A percentile compares a stretch with the other conserved stretches of the same genome.
phyloP scores from a whole-genome alignment of 2,797 vertebrate genomes.

The Aphelocoma californica region DNA sequence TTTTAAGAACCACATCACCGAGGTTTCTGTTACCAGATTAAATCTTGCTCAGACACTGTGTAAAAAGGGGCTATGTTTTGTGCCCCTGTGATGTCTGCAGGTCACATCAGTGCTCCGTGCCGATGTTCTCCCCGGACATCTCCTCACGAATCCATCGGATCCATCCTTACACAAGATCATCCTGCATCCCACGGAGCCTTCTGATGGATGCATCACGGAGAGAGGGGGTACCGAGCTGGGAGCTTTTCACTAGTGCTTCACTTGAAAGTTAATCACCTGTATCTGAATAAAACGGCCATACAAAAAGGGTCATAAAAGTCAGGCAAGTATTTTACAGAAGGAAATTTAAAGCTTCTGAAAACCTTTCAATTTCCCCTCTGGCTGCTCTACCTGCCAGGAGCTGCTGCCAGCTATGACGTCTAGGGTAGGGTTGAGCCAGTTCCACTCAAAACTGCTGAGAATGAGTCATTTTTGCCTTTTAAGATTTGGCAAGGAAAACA shows the following conservation, averaged over 20 bases:
- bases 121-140: background rate
- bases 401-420: background rate
- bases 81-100: background rate
- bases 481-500: background rate
- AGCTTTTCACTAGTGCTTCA: background rate
- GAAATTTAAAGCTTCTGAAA: background rate
- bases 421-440: background rate
- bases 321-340: background rate
- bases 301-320: background rate
- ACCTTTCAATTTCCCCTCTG: background rate
- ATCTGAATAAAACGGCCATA: background rate
- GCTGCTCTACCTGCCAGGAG: background rate
- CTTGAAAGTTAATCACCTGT: background rate
- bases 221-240: background rate
- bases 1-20: background rate
- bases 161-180: background rate
- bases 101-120: background rate
- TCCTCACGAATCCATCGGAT: rapidly evolving
- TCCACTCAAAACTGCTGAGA: background rate
- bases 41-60: background rate
- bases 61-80: background rate
- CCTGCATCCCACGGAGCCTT: background rate
- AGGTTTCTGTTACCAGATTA: background rate
- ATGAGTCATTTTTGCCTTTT: background rate
- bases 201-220: background rate